Conservation (phyloP, 1,140 invertebrate genomes). For the Cecropterus lyciades region DNA sequence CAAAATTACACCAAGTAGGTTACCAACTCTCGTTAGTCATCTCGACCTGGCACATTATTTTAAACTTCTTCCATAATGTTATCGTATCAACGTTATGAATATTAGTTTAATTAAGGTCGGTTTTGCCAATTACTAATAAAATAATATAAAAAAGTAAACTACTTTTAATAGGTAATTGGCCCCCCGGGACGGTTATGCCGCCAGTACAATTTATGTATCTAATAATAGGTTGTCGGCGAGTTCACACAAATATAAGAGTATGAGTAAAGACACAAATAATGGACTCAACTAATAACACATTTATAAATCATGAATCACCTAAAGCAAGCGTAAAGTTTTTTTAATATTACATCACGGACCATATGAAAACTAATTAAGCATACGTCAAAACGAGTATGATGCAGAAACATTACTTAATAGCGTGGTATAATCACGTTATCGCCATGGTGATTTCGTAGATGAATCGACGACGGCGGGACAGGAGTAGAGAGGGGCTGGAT, state of each 20-base stretch:
- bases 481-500: conserved; percentile 27
- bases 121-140: conserved; percentile 25
- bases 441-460: conserved; percentile 63
- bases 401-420: conserved; percentile 62
- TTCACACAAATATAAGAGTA: neutral
- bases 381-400: conserved; percentile 40
- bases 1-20: too few species aligned
- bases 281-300: neutral
- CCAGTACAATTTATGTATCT: neutral
- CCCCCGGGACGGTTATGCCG: conserved; percentile 48
- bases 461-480: conserved; percentile 52
- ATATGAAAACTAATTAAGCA: conserved; percentile 38
- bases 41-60: too few species aligned
- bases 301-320: neutral
- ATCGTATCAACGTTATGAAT: too few species aligned
- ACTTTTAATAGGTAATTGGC: conserved; percentile 54
- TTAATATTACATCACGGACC: conserved; percentile 16
- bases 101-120: too few species aligned
- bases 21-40: too few species aligned
- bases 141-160: conserved; percentile 43
- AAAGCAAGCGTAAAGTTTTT: neutral
- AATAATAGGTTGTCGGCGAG: neutral
- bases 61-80: too few species aligned
- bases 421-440: conserved; percentile 57
- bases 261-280: conserved; percentile 4